Base-by-base conservation (phyloP, 92 coral and sea anemone species). In the Palythoa grandiflora region DNA sequence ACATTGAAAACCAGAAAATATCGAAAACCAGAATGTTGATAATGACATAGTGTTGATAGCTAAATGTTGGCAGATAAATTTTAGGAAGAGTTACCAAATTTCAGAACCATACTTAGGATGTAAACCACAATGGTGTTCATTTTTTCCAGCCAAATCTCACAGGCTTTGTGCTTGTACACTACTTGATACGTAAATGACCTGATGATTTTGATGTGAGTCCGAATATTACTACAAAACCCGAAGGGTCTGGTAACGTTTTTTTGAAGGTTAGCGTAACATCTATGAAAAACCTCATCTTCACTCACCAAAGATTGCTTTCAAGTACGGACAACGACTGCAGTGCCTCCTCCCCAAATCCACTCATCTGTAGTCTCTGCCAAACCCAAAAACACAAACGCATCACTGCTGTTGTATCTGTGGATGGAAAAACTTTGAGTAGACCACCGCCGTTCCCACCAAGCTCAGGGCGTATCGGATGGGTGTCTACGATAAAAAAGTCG, bases 301-400 rank as follows among this genome's bases (percentile, higher is more conserved):
- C 88, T 19, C 52, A 55, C 88, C 88, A 9, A 14, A 44, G 28
- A 28, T 17, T 19, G 11, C 53, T 47, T 88, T 88, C 89, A 36
- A 88, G 70, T 55, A 77, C 78, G 47, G 57, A 5, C 65, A 92
- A 92, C 38, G 95, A 87, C 79, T 92, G 95, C 66, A 53, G 20
- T 57, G 85, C 77, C 44, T 87, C 59, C 16, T n/a, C 77, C 21
- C 52, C 35, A n/a, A 92, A 91, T n/a, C 91, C 91, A 63, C 95
- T 90, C 36, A 6, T 68, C 77, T 79, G 19, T 65, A 93, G 87
- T 11, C 93, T 85, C 70, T 84, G 71, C 93, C 95, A 90, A 16
- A 90, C 63, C 93, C 95, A 93, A 36, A 84, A 75, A 60, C 95
- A 93, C 40, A 90, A 61, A 19, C 73, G 57, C 60, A 74, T 44